Percentiles rank a stretch among this genome's conserved stretches.
Evolutionary conservation across 2,797 vertebrate genomes (phyloP).

Genomic region (Loris lydekkerianus): DNA sequence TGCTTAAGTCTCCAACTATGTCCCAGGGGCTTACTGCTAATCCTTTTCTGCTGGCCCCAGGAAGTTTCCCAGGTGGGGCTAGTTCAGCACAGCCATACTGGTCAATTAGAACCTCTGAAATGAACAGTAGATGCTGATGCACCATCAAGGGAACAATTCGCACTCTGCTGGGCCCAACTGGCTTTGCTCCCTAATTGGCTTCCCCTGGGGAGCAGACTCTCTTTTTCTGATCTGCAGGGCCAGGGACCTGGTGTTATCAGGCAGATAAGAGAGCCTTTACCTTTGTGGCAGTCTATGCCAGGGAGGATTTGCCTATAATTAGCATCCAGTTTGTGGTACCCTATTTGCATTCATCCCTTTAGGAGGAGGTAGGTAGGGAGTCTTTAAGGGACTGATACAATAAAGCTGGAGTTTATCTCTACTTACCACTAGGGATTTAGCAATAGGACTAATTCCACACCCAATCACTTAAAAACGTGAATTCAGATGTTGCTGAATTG

Average conservation of each 20-base stretch:
- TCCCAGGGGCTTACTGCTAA: background rate
- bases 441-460: conserved; percentile 67
- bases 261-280: conserved; percentile 40
- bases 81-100: background rate
- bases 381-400: conserved; percentile 55
- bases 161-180: background rate
- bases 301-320: conserved; percentile 43
- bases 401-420: conserved; percentile 71
- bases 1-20: background rate
- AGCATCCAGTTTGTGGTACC: conserved; percentile 13
- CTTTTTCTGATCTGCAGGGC: conserved; percentile 37
- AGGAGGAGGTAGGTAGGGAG: background rate
- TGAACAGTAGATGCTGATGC: background rate
- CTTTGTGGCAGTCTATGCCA: background rate
- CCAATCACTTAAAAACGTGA: conserved; percentile 16
- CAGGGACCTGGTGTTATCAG: conserved; percentile 18
- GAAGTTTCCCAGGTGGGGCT: background rate
- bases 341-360: conserved; percentile 47
- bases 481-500: conserved; percentile 66
- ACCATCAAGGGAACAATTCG: background rate
- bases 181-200: conserved; percentile 7
- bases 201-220: background rate
- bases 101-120: conserved; percentile 46
- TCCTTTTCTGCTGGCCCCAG: background rate
- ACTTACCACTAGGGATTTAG: conserved; percentile 69